Conservation (phyloP, 1,140 invertebrate genomes). For the Panagrolaimus sp. region DNA sequence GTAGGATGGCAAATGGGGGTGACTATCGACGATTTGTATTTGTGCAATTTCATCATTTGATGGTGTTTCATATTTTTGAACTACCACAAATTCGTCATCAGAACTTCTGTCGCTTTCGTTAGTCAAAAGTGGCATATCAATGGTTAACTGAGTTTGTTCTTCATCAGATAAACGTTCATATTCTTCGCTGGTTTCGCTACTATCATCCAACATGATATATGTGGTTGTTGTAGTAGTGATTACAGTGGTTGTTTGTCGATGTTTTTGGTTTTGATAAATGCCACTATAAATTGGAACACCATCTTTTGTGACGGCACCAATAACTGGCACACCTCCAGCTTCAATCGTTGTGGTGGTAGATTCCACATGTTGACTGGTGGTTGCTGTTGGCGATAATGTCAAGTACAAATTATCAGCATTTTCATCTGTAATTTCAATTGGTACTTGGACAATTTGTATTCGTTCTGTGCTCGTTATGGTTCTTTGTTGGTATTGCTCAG, state of each 20-base stretch:
- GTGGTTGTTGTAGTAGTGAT: constrained; percentile 17
- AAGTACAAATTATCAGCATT: background rate
- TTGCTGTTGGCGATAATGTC: constrained; percentile 5
- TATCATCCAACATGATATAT: constrained; percentile 9
- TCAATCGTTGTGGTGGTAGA: constrained; percentile 10
- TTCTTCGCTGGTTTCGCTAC: constrained; percentile 14
- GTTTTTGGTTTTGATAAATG: background rate
- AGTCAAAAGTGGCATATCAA: constrained; percentile 6
- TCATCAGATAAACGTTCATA: constrained; percentile 11
- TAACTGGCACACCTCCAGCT: background rate
- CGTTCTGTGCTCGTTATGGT: constrained; percentile 12
- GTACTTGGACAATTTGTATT: constrained; percentile 14
- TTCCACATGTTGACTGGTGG: background rate
- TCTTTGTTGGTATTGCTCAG: constrained; percentile 12
- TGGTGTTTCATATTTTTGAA: constrained; percentile 9
- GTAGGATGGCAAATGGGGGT: background rate
- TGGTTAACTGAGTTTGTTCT: constrained; percentile 4
- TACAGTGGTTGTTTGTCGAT: constrained; percentile 13
- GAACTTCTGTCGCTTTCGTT: background rate
- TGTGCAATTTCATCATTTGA: background rate
- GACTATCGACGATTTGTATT: background rate
- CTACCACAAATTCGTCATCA: background rate
- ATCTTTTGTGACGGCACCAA: constrained; percentile 14
- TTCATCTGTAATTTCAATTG: constrained; percentile 3
- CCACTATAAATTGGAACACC: constrained; percentile 16